Evolutionary conservation across 2,113 vertebrate species (phyloP).

Genomic region (Planiliza haematocheilus): DNA sequence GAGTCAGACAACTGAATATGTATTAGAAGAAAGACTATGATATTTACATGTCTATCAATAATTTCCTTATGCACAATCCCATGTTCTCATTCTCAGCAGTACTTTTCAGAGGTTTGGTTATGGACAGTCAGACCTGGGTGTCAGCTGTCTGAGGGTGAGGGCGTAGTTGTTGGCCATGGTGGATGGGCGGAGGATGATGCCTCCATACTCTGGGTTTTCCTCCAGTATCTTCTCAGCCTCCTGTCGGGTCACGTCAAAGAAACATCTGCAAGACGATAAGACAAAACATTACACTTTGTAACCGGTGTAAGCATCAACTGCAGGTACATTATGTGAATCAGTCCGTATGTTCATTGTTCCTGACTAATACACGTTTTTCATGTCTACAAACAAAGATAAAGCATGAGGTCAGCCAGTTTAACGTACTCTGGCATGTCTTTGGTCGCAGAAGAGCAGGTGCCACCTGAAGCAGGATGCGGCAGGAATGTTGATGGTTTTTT

Average conservation of each 20-base stretch:
- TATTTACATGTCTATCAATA: too few relatives aligned
- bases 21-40: too few relatives aligned
- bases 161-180: constrained; percentile 67
- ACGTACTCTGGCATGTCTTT: constrained; percentile 52
- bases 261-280: constrained; percentile 68
- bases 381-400: background rate
- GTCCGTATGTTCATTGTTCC: too few relatives aligned
- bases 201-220: constrained; percentile 65
- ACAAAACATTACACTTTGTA: background rate
- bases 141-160: constrained; percentile 64
- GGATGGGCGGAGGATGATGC: constrained; percentile 79
- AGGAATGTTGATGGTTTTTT: constrained; percentile 52
- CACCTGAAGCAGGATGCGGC: accelerated
- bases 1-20: too few relatives aligned
- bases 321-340: too few relatives aligned
- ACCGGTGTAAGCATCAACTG: background rate
- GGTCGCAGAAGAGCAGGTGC: background rate
- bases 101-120: background rate
- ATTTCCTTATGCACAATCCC: too few relatives aligned
- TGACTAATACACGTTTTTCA: too few relatives aligned
- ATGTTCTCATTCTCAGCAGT: background rate
- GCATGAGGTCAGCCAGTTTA: background rate
- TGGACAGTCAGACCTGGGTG: constrained; percentile 47
- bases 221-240: constrained; percentile 74
- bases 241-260: constrained; percentile 69